Evolutionary conservation across 2,888 invertebrate species (phyloP).

Genomic region (Netelia melanura): DNA sequence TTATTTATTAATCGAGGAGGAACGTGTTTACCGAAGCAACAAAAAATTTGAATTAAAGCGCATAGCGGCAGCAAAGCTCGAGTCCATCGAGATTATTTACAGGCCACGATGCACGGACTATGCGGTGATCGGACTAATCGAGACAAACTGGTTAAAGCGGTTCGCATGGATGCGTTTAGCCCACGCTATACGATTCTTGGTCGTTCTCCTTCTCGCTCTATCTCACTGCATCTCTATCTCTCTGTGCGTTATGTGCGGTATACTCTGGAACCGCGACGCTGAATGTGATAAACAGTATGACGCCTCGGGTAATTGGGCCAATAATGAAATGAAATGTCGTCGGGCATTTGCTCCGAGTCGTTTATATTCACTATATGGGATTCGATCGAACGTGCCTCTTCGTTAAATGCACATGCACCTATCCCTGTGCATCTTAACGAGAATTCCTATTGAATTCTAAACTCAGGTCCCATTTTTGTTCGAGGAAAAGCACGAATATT

Average conservation of each 20-base stretch:
- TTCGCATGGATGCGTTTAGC: constrained; percentile 52
- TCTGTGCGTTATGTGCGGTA: neutral
- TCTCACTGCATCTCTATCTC: neutral
- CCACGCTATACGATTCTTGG: neutral
- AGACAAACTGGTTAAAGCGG: constrained; percentile 74
- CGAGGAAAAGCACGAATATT: no score
- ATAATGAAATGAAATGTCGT: constrained; percentile 79
- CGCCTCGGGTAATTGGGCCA: constrained; percentile 77
- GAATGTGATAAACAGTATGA: constrained; percentile 76
- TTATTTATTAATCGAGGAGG: neutral
- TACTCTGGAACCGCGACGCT: constrained; percentile 9
- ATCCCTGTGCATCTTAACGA: neutral
- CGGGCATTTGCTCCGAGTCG: constrained; percentile 45
- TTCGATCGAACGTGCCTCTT: constrained; percentile 43
- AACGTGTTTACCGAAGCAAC: neutral
- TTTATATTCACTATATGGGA: constrained; percentile 52
- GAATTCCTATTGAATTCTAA: no score
- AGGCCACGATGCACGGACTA: neutral
- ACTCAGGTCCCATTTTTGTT: no score
- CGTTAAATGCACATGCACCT: neutral
- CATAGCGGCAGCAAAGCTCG: neutral
- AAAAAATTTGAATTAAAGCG: constrained; percentile 4
- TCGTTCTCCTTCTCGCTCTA: neutral
- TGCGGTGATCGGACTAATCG: constrained; percentile 59
- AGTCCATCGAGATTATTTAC: neutral